A percentile compares a stretch with the other conserved stretches of the same genome.
Evolutionary conservation across 2,113 vertebrate species (phyloP).

Genomic region (Tricholaema leucomelas): DNA sequence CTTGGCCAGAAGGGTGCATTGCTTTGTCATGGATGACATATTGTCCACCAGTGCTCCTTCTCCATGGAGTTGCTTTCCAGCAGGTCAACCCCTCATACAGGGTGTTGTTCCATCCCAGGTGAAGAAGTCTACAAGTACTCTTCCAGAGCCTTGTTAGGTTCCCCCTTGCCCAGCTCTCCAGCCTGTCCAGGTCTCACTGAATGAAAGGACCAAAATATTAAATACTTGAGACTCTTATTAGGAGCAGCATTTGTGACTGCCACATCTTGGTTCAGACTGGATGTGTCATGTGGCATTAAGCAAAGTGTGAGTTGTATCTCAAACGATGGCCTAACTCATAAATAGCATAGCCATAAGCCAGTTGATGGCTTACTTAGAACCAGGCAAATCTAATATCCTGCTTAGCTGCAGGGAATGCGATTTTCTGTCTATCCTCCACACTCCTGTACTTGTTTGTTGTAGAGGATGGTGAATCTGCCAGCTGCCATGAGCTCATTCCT

Average conservation of each 20-base stretch:
- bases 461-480: constrained; percentile 30
- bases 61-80: no score
- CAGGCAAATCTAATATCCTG: constrained; percentile 59
- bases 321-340: constrained; percentile 43
- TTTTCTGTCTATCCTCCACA: constrained; percentile 36
- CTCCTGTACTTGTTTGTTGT: constrained; percentile 35
- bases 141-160: no score
- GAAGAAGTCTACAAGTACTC: no score
- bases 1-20: no score
- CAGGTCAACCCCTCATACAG: no score
- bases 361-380: constrained; percentile 43
- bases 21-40: no score
- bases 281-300: constrained; percentile 46
- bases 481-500: constrained; percentile 35
- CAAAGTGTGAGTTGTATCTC: constrained; percentile 30
- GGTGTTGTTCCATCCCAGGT: no score
- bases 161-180: no score
- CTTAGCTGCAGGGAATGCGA: constrained; percentile 50
- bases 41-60: no score
- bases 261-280: constrained; percentile 46
- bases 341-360: constrained; percentile 31
- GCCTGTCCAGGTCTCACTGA: no score
- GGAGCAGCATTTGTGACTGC: not conserved
- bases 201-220: not conserved
- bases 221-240: not conserved